These are phyloP conservation scores for Chaetodon auriga DNA, from an alignment of 2,113 vertebrate genomes.

Conservation along the genomic window DNA sequence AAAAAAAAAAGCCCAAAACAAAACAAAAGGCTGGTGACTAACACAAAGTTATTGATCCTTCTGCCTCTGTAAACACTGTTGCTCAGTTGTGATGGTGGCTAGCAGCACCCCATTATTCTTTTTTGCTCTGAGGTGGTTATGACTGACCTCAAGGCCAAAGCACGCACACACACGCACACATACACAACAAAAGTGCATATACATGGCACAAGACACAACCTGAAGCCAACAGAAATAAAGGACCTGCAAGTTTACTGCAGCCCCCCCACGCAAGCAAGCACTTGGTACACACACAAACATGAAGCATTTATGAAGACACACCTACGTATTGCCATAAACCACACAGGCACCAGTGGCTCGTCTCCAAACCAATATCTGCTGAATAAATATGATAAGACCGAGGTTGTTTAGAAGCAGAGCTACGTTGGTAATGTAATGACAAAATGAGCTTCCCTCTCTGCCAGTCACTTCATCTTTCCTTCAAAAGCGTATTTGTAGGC, in stretches of 20 bases:
- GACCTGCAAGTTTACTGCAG: background rate
- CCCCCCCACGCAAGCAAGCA: background rate
- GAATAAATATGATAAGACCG: background rate
- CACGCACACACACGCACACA: too few species aligned
- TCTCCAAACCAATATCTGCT: slow-evolving; percentile 2
- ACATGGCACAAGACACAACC: background rate
- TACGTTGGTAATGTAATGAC: background rate
- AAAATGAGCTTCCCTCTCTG: background rate
- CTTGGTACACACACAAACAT: background rate
- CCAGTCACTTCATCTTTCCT: background rate
- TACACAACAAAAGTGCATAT: background rate
- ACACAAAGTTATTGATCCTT: slow-evolving; percentile 47
- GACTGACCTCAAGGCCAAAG: slow-evolving; percentile 21
- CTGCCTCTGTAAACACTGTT: slow-evolving; percentile 40
- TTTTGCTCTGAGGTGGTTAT: slow-evolving; percentile 46
- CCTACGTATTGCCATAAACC: background rate
- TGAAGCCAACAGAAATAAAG: background rate
- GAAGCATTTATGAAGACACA: background rate
- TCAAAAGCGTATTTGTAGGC: background rate
- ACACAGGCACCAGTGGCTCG: background rate
- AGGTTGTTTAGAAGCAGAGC: background rate
- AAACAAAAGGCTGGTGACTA: slow-evolving; percentile 18
- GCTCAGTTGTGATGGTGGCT: slow-evolving; percentile 33
- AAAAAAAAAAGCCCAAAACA: background rate
- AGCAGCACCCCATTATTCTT: slow-evolving; percentile 51